Evolutionary conservation across 2,113 vertebrate species (phyloP).

Genomic region (Kryptolebias marmoratus): DNA sequence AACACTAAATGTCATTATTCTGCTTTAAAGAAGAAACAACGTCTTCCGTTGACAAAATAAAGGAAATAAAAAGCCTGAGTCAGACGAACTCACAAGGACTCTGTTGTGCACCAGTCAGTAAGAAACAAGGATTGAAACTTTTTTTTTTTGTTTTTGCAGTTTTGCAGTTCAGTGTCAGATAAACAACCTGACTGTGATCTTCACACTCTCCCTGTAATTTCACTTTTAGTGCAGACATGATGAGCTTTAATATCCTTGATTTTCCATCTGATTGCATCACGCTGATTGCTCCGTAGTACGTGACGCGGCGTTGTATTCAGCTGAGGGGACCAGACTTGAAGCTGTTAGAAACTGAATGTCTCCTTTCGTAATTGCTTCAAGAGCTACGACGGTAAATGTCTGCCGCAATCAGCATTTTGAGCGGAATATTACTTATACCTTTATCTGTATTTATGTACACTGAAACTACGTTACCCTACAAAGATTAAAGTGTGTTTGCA

Average conservation of each 20-base stretch:
- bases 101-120: no score
- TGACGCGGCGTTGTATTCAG: not conserved
- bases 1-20: no score
- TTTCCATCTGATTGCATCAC: conserved; percentile 4
- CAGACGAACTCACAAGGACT: not conserved
- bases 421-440: not conserved
- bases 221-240: not conserved
- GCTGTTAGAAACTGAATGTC: not conserved
- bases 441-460: not conserved
- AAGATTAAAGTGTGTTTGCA: no score
- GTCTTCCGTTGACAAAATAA: no score
- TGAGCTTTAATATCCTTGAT: conserved; percentile 5
- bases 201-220: not conserved
- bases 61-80: not conserved
- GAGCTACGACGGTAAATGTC: not conserved
- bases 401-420: not conserved
- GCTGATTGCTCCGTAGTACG: conserved; percentile 2
- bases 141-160: no score
- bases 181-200: not conserved
- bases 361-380: not conserved
- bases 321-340: not conserved
- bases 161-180: not conserved
- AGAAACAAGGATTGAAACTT: no score
- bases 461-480: no score
- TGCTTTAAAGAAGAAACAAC: no score